These are phyloP conservation scores for Napeogenes inachia DNA, from an alignment of 2,888 invertebrate genomes.

Conservation along the genomic window DNA sequence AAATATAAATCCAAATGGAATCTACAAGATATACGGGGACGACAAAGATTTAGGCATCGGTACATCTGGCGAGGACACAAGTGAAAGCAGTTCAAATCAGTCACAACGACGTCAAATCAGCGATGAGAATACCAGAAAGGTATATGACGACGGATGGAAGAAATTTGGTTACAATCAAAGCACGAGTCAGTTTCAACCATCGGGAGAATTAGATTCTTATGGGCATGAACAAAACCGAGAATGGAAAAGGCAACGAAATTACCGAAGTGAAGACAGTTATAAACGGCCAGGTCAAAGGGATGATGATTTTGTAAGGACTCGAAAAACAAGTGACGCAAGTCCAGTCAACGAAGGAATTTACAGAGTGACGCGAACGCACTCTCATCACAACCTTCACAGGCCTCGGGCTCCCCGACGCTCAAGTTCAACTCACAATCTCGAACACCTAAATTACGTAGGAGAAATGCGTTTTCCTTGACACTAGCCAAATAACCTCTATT, in stretches of 20 bases:
- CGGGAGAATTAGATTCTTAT: constrained; percentile 82
- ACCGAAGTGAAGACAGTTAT: constrained; percentile 59
- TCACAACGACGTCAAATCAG: constrained; percentile 82
- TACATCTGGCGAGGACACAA: constrained; percentile 90
- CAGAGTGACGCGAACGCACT: constrained; percentile 76
- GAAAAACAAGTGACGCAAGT: constrained; percentile 63
- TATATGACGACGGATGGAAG: constrained; percentile 84
- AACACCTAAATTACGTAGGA: constrained; percentile 79
- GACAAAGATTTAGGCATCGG: constrained; percentile 89
- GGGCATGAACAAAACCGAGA: constrained; percentile 79
- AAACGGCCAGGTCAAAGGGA: constrained; percentile 53
- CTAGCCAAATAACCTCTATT: constrained; percentile 43
- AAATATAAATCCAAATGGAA: constrained; percentile 72
- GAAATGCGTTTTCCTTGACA: constrained; percentile 81
- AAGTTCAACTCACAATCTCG: constrained; percentile 80
- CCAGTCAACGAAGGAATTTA: constrained; percentile 70
- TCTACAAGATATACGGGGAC: constrained; percentile 80
- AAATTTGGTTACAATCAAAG: constrained; percentile 79
- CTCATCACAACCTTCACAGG: constrained; percentile 80
- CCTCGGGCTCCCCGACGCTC: constrained; percentile 75
- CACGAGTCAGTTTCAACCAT: constrained; percentile 78
- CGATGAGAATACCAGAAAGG: constrained; percentile 74
- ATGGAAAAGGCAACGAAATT: constrained; percentile 72
- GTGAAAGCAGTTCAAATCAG: constrained; percentile 87
- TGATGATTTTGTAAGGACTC: constrained; percentile 53